phyloP scores from a whole-genome alignment of 2,113 vertebrate species.

The Serinus canaria region DNA sequence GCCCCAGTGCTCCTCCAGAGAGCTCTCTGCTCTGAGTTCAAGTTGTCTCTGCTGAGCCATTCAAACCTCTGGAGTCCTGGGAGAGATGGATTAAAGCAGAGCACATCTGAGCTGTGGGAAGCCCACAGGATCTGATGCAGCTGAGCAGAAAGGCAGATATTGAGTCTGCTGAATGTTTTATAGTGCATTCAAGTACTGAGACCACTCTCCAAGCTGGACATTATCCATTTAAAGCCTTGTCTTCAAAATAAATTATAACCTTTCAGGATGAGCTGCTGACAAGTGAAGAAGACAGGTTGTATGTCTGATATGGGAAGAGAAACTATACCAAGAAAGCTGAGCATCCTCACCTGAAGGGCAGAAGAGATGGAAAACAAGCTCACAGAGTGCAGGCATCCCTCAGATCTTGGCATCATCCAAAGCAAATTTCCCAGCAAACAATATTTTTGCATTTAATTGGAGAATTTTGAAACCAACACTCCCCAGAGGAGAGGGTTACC shows the following conservation, averaged over 20 bases:
- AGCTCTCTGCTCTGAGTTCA: neutral
- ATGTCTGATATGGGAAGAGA: neutral
- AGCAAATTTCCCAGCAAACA: neutral
- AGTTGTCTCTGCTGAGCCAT: neutral
- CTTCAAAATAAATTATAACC: constrained; percentile 3
- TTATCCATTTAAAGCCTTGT: constrained; percentile 3
- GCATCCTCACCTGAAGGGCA: neutral
- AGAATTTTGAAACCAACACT: neutral
- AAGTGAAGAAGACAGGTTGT: neutral
- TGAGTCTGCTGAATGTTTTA: constrained; percentile 23
- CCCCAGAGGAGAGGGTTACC: neutral
- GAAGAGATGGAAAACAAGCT: neutral
- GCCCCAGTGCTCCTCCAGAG: neutral
- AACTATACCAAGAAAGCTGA: neutral
- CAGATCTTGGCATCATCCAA: neutral
- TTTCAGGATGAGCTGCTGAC: neutral
- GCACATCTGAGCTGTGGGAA: neutral
- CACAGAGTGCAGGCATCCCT: neutral
- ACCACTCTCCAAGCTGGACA: neutral
- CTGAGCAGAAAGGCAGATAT: neutral
- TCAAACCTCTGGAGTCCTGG: neutral
- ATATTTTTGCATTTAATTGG: neutral
- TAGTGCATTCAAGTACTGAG: neutral
- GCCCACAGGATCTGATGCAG: neutral
- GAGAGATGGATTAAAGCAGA: neutral